Evolutionary conservation across 2,888 invertebrate species (phyloP).

Genomic region (Liopterus haemorrhoidalis): DNA sequence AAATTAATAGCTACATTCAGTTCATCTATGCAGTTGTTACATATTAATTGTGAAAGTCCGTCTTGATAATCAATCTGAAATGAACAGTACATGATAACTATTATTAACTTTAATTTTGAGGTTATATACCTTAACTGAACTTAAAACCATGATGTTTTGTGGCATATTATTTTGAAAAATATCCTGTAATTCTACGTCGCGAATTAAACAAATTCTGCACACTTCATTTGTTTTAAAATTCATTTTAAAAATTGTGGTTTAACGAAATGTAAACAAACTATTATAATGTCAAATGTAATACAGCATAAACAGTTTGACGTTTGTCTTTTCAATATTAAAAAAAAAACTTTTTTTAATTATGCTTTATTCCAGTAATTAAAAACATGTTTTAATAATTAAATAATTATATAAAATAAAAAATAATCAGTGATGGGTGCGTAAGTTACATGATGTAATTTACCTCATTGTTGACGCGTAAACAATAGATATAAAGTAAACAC

Average conservation of each 20-base stretch:
- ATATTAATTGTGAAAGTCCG: constrained; percentile 31
- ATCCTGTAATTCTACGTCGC: constrained; percentile 21
- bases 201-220: constrained; percentile 32
- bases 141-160: constrained; percentile 26
- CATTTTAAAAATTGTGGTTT: neutral
- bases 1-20: constrained; percentile 30
- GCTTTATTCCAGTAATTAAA: neutral
- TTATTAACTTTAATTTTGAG: neutral
- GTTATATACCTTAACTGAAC: constrained; percentile 28
- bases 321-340: neutral
- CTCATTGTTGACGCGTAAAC: no score
- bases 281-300: constrained; percentile 10
- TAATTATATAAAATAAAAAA: no score
- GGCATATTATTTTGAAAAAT: constrained; percentile 26
- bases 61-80: constrained; percentile 29
- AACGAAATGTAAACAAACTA: constrained; percentile 10
- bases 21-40: constrained; percentile 29
- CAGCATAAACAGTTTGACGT: neutral
- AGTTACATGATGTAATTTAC: no score
- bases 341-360: constrained; percentile 2
- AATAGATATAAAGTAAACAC: no score
- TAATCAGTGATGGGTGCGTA: no score
- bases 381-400: constrained; percentile 4
- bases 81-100: constrained; percentile 10
- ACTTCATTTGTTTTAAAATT: constrained; percentile 21